These are phyloP conservation scores for Seira musarum DNA, from an alignment of 2,888 invertebrate species.

Conservation along the genomic window DNA sequence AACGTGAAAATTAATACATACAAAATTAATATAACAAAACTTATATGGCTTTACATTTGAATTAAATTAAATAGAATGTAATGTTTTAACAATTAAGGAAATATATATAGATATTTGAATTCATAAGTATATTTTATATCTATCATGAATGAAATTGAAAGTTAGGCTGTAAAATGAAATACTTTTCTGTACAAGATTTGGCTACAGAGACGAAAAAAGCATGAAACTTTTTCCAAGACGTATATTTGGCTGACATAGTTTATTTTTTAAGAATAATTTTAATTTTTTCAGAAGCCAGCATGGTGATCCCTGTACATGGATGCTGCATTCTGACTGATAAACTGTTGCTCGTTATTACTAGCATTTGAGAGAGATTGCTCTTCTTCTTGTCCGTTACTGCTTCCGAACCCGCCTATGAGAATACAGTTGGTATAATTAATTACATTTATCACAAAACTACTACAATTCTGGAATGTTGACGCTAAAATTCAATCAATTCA, in stretches of 20 bases:
- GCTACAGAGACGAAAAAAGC: slow-evolving; percentile 1
- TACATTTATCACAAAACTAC: background rate
- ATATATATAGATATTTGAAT: too few species aligned
- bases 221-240: too few species aligned
- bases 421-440: background rate
- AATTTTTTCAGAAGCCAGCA: slow-evolving; percentile 32
- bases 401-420: slow-evolving; percentile 64
- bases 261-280: too few species aligned
- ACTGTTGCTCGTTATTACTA: slow-evolving; percentile 68
- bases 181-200: slow-evolving; percentile 25
- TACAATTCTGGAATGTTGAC: too few species aligned
- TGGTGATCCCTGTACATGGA: slow-evolving; percentile 67
- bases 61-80: background rate
- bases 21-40: background rate
- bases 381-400: slow-evolving; percentile 68
- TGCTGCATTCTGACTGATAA: slow-evolving; percentile 67
- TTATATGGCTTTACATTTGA: background rate
- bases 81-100: background rate
- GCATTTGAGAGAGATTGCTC: slow-evolving; percentile 67
- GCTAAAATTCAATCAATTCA: too few species aligned
- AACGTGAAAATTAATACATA: background rate
- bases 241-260: slow-evolving; percentile 19
- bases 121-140: too few species aligned
- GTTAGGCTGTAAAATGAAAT: too few species aligned
- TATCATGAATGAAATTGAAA: too few species aligned